Evolutionary conservation across 1,140 invertebrate species (phyloP).

Genomic region (Nautilus pompilius): DNA sequence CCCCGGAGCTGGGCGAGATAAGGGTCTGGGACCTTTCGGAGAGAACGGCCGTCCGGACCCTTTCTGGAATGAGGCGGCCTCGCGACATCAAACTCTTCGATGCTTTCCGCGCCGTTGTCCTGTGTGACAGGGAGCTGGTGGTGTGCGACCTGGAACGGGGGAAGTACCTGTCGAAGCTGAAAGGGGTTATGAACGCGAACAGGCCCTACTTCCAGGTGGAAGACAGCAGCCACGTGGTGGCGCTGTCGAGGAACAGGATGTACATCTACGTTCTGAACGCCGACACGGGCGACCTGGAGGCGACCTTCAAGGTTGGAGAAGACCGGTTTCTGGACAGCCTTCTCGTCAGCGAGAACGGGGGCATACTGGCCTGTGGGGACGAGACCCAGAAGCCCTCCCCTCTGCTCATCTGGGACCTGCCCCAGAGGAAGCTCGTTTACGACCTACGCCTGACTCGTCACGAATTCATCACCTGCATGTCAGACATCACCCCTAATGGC

Average conservation of each 20-base stretch:
- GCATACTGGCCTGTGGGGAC: constrained; percentile 84
- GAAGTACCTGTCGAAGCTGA: constrained; percentile 68
- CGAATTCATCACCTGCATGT: constrained; percentile 78
- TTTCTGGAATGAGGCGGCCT: constrained; percentile 63
- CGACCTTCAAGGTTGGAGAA: constrained; percentile 73
- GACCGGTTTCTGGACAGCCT: constrained; percentile 84
- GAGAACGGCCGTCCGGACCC: constrained; percentile 64
- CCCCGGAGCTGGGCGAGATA: constrained; percentile 71
- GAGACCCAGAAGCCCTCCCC: constrained; percentile 89
- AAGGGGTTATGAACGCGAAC: constrained; percentile 87
- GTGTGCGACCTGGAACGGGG: constrained; percentile 77
- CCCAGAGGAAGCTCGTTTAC: constrained; percentile 77
- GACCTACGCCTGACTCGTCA: constrained; percentile 84
- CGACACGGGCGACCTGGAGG: constrained; percentile 73
- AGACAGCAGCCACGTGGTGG: constrained; percentile 73
- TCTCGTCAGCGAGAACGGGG: constrained; percentile 79
- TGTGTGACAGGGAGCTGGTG: constrained; percentile 75
- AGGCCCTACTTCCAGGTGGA: constrained; percentile 85
- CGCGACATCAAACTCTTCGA: constrained; percentile 57
- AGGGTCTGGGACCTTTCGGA: constrained; percentile 67
- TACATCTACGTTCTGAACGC: constrained; percentile 84
- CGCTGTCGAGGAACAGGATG: constrained; percentile 81
- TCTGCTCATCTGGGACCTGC: constrained; percentile 81
- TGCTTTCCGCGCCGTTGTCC: constrained; percentile 70
- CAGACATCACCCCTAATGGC: constrained; percentile 83